phyloP scores from a whole-genome alignment of 2,113 vertebrate species.

The Percopsis transmontana region DNA sequence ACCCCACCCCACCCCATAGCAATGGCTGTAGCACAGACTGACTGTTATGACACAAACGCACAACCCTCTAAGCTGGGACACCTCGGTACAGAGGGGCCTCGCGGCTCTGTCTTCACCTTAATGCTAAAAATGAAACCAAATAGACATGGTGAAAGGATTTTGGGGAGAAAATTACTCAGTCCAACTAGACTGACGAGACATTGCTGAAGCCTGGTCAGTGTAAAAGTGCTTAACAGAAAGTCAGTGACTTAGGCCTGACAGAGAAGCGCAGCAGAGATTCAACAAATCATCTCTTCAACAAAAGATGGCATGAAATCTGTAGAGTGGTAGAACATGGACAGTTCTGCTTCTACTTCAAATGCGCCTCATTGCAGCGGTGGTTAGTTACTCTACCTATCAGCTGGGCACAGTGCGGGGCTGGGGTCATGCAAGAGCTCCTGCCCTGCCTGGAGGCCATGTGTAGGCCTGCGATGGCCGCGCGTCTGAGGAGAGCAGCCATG shows the following conservation, averaged over 20 bases:
- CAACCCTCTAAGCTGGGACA: not conserved
- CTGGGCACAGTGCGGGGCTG: constrained; percentile 65
- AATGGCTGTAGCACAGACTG: constrained; percentile 37
- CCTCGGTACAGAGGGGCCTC: not conserved
- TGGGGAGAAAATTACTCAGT: too few relatives aligned
- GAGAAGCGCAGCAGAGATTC: too few relatives aligned
- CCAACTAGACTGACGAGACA: too few relatives aligned
- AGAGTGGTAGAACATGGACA: too few relatives aligned
- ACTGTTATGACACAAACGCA: not conserved
- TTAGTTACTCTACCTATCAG: constrained; percentile 77
- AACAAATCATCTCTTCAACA: too few relatives aligned
- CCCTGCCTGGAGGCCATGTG: constrained; percentile 68
- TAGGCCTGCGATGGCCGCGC: constrained; percentile 71
- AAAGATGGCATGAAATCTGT: too few relatives aligned
- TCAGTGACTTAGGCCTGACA: too few relatives aligned
- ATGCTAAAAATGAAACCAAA: not conserved
- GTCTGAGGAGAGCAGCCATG: constrained; percentile 80
- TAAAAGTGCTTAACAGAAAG: too few relatives aligned
- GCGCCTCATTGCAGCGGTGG: too few relatives aligned
- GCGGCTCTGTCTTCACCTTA: not conserved
- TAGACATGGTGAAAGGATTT: too few relatives aligned
- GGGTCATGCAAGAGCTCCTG: constrained; percentile 76
- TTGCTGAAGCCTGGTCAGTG: too few relatives aligned
- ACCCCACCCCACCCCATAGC: not conserved
- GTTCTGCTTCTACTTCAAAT: too few relatives aligned